phyloP scores from a whole-genome alignment of 2,113 vertebrate genomes.

The Peromyscus californicus region DNA sequence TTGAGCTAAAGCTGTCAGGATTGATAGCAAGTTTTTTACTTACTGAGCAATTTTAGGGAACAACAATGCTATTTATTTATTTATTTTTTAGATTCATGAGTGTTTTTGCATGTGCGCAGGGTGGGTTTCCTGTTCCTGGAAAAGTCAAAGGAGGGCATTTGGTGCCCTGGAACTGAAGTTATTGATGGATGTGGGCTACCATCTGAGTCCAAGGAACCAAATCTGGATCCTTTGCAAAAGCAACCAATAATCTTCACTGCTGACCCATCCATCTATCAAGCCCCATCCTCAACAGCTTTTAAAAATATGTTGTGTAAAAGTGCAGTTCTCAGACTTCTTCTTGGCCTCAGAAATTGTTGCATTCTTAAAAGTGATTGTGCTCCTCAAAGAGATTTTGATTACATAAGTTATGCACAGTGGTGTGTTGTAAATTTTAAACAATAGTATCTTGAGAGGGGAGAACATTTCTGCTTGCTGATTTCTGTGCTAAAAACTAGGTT shows the following conservation, averaged over 20 bases:
- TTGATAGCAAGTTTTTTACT: background rate
- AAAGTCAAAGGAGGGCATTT: background rate
- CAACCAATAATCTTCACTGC: too few species aligned
- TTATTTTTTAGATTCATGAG: too few species aligned
- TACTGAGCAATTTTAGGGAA: background rate
- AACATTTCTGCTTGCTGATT: background rate
- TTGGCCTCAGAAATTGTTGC: background rate
- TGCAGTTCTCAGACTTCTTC: background rate
- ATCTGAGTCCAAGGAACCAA: background rate
- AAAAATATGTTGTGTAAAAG: background rate
- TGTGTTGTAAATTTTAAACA: background rate
- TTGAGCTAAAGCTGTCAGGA: rapidly evolving
- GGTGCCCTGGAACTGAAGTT: background rate
- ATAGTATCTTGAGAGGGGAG: background rate
- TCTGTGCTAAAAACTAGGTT: background rate
- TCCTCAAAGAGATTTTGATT: background rate
- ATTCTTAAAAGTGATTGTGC: background rate
- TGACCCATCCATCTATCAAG: background rate
- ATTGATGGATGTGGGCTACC: background rate
- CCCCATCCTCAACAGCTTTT: background rate
- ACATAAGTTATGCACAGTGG: background rate
- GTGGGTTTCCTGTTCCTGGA: background rate
- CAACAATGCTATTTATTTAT: background rate
- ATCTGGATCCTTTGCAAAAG: background rate
- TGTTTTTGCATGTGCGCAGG: too few species aligned